Percentiles rank a stretch among this genome's conserved stretches.
These are phyloP conservation scores for Willisornis vidua DNA, from an alignment of 2,113 vertebrate genomes.

Conservation along the genomic window DNA sequence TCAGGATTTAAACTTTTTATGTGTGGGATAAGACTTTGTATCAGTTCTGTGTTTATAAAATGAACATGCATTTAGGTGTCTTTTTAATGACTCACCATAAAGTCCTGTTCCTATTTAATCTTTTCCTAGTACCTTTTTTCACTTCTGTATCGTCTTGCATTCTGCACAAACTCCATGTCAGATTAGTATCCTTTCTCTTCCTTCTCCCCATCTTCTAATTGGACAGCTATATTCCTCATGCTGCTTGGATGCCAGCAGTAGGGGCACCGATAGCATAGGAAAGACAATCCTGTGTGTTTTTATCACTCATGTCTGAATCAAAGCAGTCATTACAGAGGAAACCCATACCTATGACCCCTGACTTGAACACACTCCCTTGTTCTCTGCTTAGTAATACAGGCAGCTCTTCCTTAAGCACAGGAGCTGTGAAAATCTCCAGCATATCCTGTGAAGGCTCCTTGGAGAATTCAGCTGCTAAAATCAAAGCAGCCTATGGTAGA, in stretches of 20 bases:
- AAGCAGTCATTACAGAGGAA: neutral
- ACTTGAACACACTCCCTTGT: neutral
- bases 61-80: neutral
- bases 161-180: rapidly evolving
- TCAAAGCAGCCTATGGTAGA: neutral
- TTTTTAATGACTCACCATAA: neutral
- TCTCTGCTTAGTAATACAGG: neutral
- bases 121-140: neutral
- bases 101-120: neutral
- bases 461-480: slow-evolving; percentile 38
- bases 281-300: neutral
- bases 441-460: neutral
- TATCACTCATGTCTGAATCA: neutral
- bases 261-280: neutral
- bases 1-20: neutral
- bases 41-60: neutral
- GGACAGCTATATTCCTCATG: neutral
- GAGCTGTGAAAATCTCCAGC: slow-evolving; percentile 12
- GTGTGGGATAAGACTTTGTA: neutral
- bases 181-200: neutral
- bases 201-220: neutral
- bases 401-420: neutral
- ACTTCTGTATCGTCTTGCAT: neutral
- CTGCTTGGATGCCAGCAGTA: neutral
- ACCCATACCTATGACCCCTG: neutral